phyloP scores from a whole-genome alignment of 2,797 vertebrate genomes.

The Phalanger gymnotis region DNA sequence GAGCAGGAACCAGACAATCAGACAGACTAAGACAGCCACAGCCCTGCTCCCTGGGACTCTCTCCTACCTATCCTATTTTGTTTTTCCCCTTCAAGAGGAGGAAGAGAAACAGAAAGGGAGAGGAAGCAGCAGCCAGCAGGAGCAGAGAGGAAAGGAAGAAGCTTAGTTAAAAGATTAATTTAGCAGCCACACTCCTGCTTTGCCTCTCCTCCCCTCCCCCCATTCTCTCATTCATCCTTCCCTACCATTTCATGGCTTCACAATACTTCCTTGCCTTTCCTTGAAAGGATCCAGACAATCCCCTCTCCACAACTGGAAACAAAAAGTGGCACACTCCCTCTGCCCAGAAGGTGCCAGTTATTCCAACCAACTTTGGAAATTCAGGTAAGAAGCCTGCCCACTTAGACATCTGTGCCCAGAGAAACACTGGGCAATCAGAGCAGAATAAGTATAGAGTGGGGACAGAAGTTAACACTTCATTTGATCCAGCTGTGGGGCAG shows the following conservation, averaged over 20 bases:
- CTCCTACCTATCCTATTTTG: neutral
- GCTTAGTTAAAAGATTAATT: neutral
- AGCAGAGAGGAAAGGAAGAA: neutral
- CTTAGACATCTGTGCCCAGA: rapidly evolving
- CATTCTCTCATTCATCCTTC: neutral
- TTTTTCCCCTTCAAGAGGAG: neutral
- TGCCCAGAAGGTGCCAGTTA: neutral
- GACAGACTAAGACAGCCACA: neutral
- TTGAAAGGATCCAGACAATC: neutral
- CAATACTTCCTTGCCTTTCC: neutral
- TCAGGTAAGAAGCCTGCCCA: slow-evolving; percentile 62
- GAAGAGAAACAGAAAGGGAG: neutral
- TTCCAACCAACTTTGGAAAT: neutral
- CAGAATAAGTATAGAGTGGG: neutral
- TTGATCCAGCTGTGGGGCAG: rapidly evolving
- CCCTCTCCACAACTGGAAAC: neutral
- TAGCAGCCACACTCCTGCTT: neutral
- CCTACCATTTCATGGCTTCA: neutral
- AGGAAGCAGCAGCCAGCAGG: neutral
- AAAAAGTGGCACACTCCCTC: neutral
- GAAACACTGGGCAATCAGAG: neutral
- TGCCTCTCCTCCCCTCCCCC: neutral
- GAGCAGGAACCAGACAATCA: neutral
- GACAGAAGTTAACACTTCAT: neutral
- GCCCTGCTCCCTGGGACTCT: neutral